These are phyloP conservation scores for Pagetopsis macropterus DNA, from an alignment of 2,797 vertebrate species.

Conservation along the genomic window DNA sequence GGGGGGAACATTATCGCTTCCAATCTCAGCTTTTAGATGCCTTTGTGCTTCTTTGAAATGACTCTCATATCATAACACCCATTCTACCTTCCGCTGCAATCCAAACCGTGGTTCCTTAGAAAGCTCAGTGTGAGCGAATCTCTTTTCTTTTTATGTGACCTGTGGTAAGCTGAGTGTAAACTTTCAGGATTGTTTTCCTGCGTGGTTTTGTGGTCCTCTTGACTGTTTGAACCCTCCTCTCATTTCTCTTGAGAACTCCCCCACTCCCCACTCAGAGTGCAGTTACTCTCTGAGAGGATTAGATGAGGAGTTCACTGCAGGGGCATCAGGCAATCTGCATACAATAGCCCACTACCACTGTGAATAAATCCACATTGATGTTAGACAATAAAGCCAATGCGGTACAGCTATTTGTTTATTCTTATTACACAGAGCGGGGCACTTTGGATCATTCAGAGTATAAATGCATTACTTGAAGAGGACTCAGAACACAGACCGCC, in stretches of 20 bases:
- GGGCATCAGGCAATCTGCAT: slow-evolving; percentile 78
- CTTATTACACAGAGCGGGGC: slow-evolving; percentile 53
- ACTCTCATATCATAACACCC: slow-evolving; percentile 44
- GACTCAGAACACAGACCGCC: slow-evolving; percentile 25
- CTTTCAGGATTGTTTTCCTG: slow-evolving; percentile 39
- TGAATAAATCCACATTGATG: slow-evolving; percentile 72
- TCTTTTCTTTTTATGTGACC: slow-evolving; percentile 25
- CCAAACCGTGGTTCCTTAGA: slow-evolving; percentile 14
- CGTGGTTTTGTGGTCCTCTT: slow-evolving; percentile 45
- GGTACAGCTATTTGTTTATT: slow-evolving; percentile 69
- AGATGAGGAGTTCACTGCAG: slow-evolving; percentile 68
- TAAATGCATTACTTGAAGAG: slow-evolving; percentile 63
- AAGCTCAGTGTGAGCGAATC: slow-evolving; percentile 18
- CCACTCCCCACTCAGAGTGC: slow-evolving; percentile 34
- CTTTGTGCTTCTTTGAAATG: slow-evolving; percentile 47
- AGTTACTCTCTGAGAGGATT: slow-evolving; percentile 63
- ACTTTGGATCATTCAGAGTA: slow-evolving; percentile 49
- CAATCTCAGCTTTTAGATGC: slow-evolving; percentile 44
- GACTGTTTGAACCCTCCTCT: slow-evolving; percentile 71
- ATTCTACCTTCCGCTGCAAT: slow-evolving; percentile 40
- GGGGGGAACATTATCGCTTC: slow-evolving; percentile 57
- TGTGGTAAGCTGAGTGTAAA: slow-evolving; percentile 25
- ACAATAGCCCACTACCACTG: slow-evolving; percentile 60
- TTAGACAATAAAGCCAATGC: slow-evolving; percentile 74
- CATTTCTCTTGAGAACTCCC: slow-evolving; percentile 47